These are phyloP conservation scores for Colostygia pectinataria DNA, from an alignment of 2,888 invertebrate genomes.

Conservation along the genomic window DNA sequence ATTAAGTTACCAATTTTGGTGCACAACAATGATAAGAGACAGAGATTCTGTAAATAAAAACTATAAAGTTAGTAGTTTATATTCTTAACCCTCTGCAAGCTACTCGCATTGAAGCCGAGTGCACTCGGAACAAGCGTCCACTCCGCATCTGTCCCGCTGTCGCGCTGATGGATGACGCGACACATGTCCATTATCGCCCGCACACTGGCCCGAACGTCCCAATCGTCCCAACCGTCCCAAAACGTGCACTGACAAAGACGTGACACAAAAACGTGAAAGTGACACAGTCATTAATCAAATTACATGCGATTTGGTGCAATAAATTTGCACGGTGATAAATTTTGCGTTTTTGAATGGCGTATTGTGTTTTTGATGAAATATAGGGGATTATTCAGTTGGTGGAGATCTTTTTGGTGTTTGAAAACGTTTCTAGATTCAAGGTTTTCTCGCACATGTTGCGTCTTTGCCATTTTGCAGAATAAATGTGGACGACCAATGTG, in stretches of 20 bases:
- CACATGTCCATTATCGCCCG: slow-evolving; percentile 76
- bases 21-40: too few species aligned
- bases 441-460: slow-evolving; percentile 13
- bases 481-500: too few species aligned
- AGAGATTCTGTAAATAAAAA: background rate
- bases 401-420: slow-evolving; percentile 4
- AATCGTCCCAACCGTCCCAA: too few species aligned
- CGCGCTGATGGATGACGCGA: slow-evolving; percentile 51
- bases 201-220: slow-evolving; percentile 24
- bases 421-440: slow-evolving; percentile 4
- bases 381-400: slow-evolving; percentile 24
- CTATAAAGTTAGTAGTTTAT: background rate
- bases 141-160: slow-evolving; percentile 45
- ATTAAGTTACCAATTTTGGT: too few species aligned
- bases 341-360: slow-evolving; percentile 36
- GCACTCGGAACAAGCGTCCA: slow-evolving; percentile 38
- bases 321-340: slow-evolving; percentile 50
- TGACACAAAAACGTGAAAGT: slow-evolving; percentile 47
- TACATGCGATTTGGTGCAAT: slow-evolving; percentile 59
- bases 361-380: slow-evolving; percentile 31
- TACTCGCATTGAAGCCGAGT: slow-evolving; percentile 52
- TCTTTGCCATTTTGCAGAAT: background rate
- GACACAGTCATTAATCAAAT: slow-evolving; percentile 73
- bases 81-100: slow-evolving; percentile 6
- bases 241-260: slow-evolving; percentile 34